Evolutionary conservation across 2,797 vertebrate genomes (phyloP).

Genomic region (Diplodus puntazzo): DNA sequence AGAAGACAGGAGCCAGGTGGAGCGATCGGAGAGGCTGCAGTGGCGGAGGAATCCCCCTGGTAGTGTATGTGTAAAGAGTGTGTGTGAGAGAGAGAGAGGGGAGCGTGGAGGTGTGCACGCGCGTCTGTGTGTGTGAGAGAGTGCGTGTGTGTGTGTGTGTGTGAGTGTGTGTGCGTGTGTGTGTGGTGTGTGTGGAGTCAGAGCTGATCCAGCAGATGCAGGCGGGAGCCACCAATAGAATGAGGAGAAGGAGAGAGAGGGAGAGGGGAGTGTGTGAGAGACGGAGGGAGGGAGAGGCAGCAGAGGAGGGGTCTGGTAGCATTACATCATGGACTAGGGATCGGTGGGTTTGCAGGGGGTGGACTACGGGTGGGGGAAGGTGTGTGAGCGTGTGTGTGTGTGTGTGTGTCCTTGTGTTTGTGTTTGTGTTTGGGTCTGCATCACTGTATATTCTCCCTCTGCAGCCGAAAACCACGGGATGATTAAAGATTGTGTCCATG

Average conservation of each 20-base stretch:
- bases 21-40: conserved; percentile 69
- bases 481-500: conserved; percentile 68
- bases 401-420: conserved; percentile 10
- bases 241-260: conserved; percentile 66
- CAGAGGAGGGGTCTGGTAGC: conserved; percentile 81
- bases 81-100: conserved; percentile 30
- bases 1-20: conserved; percentile 68
- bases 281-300: conserved; percentile 67
- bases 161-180: conserved; percentile 36
- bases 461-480: conserved; percentile 70
- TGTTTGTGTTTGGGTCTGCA: conserved; percentile 68
- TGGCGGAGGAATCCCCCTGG: conserved; percentile 79
- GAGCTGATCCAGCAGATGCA: conserved; percentile 85
- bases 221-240: conserved; percentile 80
- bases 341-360: conserved; percentile 78
- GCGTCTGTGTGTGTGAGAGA: conserved; percentile 21
- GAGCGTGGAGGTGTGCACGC: conserved; percentile 36
- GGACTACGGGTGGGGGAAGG: conserved; percentile 74
- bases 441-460: conserved; percentile 66
- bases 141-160: conserved; percentile 18
- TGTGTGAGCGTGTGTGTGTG: conserved; percentile 54
- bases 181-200: conserved; percentile 54
- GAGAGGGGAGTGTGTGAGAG: conserved; percentile 71
- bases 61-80: conserved; percentile 81
- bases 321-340: conserved; percentile 85